phyloP scores from a whole-genome alignment of 35 echinoderm and acorn worm genomes.

The Chiridota heheva region DNA sequence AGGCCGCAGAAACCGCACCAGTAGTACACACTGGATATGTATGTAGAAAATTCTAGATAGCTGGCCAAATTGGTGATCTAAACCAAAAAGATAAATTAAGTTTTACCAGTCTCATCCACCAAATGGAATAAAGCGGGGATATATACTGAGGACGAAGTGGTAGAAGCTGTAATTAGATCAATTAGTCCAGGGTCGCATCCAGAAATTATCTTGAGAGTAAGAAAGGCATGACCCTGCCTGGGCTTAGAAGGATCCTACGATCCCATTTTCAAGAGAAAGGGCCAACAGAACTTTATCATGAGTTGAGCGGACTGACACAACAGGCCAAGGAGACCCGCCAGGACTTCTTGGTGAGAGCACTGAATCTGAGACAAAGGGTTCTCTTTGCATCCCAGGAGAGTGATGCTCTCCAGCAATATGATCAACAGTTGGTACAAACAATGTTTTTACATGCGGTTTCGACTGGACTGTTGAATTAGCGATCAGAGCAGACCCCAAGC shows the following conservation, averaged over 20 bases:
- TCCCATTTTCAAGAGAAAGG: slow-evolving; percentile 37
- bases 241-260: no score
- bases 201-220: background rate
- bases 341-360: slow-evolving; percentile 42
- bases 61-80: slow-evolving; percentile 32
- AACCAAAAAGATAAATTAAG: slow-evolving; percentile 46
- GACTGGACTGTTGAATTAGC: slow-evolving; percentile 42
- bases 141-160: background rate
- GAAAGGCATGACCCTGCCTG: no score
- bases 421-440: slow-evolving; percentile 9
- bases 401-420: slow-evolving; percentile 25
- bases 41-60: slow-evolving; percentile 53
- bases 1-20: no score
- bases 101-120: slow-evolving; percentile 19
- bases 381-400: slow-evolving; percentile 30
- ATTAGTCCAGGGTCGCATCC: background rate
- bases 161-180: slow-evolving; percentile 20
- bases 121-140: slow-evolving; percentile 19
- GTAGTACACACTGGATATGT: no score
- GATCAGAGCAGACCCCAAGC: slow-evolving; percentile 44
- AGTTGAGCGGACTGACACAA: slow-evolving; percentile 31
- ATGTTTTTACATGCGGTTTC: slow-evolving; percentile 68
- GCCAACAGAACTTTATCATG: slow-evolving; percentile 50
- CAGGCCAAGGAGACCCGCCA: slow-evolving; percentile 11
- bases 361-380: slow-evolving; percentile 58